These are phyloP conservation scores for Vandiemenella viatica DNA, from an alignment of 2,888 invertebrate species.

Conservation along the genomic window DNA sequence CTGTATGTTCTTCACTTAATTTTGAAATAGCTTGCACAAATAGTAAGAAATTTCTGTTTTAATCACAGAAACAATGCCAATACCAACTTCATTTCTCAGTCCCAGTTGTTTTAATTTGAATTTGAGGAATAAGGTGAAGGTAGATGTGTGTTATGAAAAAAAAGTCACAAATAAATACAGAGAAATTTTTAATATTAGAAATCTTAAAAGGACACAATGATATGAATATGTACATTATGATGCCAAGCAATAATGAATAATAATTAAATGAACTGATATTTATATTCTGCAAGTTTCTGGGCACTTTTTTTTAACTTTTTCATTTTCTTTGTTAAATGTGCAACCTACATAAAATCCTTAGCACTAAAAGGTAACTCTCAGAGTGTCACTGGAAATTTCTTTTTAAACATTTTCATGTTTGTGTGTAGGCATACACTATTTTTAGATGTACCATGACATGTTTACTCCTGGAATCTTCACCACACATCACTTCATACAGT, in stretches of 20 bases:
- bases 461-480: neutral
- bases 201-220: constrained; percentile 37
- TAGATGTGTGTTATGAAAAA: too few relatives aligned
- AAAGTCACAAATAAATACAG: constrained; percentile 15
- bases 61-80: too few relatives aligned
- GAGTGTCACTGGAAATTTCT: constrained; percentile 3
- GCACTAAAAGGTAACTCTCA: constrained; percentile 8
- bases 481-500: neutral
- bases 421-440: neutral
- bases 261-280: constrained; percentile 16
- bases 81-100: too few relatives aligned
- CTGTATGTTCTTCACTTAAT: too few relatives aligned
- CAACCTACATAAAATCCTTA: constrained; percentile 7
- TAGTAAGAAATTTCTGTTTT: too few relatives aligned
- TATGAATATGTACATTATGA: constrained; percentile 51
- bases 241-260: constrained; percentile 30
- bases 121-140: too few relatives aligned
- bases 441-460: neutral
- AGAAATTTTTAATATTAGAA: constrained; percentile 19
- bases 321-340: constrained; percentile 6
- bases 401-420: neutral
- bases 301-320: constrained; percentile 8
- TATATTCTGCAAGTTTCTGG: constrained; percentile 12
- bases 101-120: too few relatives aligned
- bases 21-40: too few relatives aligned